These are phyloP conservation scores for Kuschelorhynchus macadamiae DNA, from an alignment of 2,888 invertebrate genomes.

Conservation along the genomic window DNA sequence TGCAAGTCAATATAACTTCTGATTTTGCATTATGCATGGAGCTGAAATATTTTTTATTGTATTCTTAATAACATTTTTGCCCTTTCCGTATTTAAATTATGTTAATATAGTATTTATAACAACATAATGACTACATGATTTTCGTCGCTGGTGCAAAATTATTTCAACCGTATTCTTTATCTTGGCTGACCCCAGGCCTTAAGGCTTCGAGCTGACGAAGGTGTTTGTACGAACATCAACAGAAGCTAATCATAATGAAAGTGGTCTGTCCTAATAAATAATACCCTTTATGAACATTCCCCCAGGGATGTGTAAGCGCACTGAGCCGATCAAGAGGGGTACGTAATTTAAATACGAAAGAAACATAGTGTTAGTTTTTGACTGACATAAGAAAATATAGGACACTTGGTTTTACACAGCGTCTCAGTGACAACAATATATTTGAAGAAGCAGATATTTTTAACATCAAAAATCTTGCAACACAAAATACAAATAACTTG, in stretches of 20 bases:
- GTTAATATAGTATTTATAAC: too few relatives aligned
- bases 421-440: too few relatives aligned
- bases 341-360: slow-evolving; percentile 25
- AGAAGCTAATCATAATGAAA: slow-evolving; percentile 63
- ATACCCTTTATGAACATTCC: slow-evolving; percentile 58
- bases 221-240: slow-evolving; percentile 64
- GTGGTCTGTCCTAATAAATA: slow-evolving; percentile 62
- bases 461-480: too few relatives aligned
- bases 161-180: slow-evolving; percentile 20
- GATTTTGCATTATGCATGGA: too few relatives aligned
- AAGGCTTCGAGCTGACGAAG: slow-evolving; percentile 63
- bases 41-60: too few relatives aligned
- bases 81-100: too few relatives aligned
- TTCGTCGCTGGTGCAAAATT: slow-evolving; percentile 7
- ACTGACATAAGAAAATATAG: not conserved
- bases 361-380: slow-evolving; percentile 2
- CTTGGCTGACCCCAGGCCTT: slow-evolving; percentile 50
- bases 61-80: too few relatives aligned
- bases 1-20: too few relatives aligned
- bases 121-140: too few relatives aligned
- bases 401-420: not conserved
- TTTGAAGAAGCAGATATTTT: too few relatives aligned
- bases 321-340: slow-evolving; percentile 27
- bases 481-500: too few relatives aligned
- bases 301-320: slow-evolving; percentile 20